A percentile compares a stretch with the other conserved stretches of the same genome.
Conservation (phyloP, 2,113 vertebrate species). For the Saccopteryx leptura region DNA sequence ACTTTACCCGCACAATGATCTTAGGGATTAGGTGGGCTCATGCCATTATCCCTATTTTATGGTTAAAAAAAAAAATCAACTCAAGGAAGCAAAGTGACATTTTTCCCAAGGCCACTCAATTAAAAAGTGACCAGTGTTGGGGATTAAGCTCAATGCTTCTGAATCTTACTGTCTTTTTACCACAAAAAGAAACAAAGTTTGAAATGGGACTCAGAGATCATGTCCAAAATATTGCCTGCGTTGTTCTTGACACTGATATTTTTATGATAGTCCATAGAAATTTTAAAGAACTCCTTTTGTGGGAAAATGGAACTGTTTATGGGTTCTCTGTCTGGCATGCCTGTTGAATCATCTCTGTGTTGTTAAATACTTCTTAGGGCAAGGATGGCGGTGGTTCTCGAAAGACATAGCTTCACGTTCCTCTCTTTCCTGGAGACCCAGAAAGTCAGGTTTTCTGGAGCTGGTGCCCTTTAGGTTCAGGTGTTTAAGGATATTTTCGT, state of each 20-base stretch:
- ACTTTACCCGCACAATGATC: not conserved
- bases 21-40: not conserved
- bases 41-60: not conserved
- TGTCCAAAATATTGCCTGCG: constrained; percentile 1
- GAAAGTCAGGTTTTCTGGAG: constrained; percentile 8
- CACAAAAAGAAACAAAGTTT: constrained; percentile 13
- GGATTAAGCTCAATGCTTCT: not conserved
- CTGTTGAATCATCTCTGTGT: constrained; percentile 21
- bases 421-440: not conserved
- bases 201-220: not conserved
- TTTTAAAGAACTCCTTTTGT: constrained; percentile 2
- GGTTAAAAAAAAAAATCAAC: not conserved
- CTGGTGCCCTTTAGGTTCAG: not conserved
- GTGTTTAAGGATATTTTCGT: not conserved
- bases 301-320: not conserved
- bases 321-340: not conserved
- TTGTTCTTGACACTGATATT: constrained; percentile 20
- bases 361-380: constrained; percentile 33
- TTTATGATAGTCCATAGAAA: not conserved
- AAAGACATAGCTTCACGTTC: not conserved
- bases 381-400: not conserved
- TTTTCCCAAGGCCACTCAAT: not conserved
- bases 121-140: not conserved
- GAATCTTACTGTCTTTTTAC: not conserved
- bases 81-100: not conserved